These are phyloP conservation scores for Eumerus sabulonum DNA, from an alignment of 2,888 invertebrate species.

Conservation along the genomic window DNA sequence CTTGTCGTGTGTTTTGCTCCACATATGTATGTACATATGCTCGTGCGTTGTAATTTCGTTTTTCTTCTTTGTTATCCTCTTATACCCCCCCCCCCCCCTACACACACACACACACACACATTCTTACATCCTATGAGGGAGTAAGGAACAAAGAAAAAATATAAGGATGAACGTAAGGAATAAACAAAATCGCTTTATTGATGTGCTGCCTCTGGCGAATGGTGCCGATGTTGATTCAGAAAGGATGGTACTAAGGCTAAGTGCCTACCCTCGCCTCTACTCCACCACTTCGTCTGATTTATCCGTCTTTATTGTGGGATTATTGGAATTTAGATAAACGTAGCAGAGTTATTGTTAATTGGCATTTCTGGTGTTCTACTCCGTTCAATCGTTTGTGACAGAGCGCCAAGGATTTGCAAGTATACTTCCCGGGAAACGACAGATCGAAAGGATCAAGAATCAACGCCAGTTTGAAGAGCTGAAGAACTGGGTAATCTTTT, in stretches of 20 bases:
- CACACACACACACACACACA: no score
- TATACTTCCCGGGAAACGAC: constrained; percentile 12
- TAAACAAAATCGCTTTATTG: constrained; percentile 65
- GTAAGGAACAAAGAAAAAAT: constrained; percentile 31
- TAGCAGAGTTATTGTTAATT: constrained; percentile 67
- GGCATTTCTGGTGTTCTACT: constrained; percentile 61
- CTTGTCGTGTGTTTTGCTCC: no score
- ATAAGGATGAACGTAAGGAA: constrained; percentile 44
- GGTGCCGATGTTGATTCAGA: background rate
- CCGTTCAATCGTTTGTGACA: no score
- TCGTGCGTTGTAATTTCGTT: constrained; percentile 42
- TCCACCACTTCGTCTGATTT: constrained; percentile 43
- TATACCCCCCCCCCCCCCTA: no score
- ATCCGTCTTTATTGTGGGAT: constrained; percentile 66
- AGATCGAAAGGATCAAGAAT: constrained; percentile 31
- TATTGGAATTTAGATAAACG: constrained; percentile 69
- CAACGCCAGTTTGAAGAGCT: constrained; percentile 4
- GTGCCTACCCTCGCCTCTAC: constrained; percentile 7
- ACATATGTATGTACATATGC: constrained; percentile 30
- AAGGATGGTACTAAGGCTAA: background rate
- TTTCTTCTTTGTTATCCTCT: constrained; percentile 2
- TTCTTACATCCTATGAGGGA: background rate
- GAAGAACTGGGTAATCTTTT: constrained; percentile 53
- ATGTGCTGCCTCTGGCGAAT: constrained; percentile 31
- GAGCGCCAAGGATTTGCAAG: constrained; percentile 44